phyloP scores from a whole-genome alignment of 2,888 invertebrate species.

The Gandaritis pyraliata region DNA sequence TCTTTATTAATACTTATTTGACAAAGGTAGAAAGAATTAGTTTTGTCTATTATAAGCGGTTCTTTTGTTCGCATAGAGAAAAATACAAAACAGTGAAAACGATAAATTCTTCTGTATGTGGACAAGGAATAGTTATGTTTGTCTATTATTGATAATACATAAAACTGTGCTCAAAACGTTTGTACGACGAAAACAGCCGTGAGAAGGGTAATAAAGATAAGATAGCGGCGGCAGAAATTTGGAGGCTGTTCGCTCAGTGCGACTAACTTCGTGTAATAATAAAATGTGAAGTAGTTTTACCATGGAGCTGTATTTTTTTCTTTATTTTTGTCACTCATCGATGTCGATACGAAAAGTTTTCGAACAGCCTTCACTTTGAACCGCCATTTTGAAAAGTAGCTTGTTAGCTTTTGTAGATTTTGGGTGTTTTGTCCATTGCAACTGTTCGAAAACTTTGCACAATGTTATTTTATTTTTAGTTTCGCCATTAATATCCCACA shows the following conservation, averaged over 20 bases:
- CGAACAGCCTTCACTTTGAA: conserved; percentile 87
- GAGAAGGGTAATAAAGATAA: conserved; percentile 55
- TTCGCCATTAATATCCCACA: neutral
- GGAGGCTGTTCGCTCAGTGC: conserved; percentile 84
- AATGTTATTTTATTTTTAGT: conserved; percentile 27
- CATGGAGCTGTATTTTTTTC: conserved; percentile 68
- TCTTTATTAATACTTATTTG: too few species aligned
- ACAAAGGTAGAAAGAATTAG: too few species aligned
- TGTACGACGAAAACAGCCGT: conserved; percentile 71
- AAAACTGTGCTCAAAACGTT: conserved; percentile 87
- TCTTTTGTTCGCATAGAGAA: neutral
- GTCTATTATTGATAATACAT: conserved; percentile 61
- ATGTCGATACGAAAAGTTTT: conserved; percentile 82
- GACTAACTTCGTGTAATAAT: conserved; percentile 71
- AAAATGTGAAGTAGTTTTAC: conserved; percentile 66
- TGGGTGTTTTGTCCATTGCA: conserved; percentile 72
- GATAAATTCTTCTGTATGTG: neutral
- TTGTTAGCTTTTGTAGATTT: conserved; percentile 61
- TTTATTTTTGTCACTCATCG: conserved; percentile 71
- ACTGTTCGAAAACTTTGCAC: conserved; percentile 87
- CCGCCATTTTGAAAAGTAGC: conserved; percentile 76
- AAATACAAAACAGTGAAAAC: conserved; percentile 1
- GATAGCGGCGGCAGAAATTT: conserved; percentile 84
- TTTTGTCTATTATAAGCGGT: neutral
- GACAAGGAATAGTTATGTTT: conserved; percentile 1